Percentiles rank a stretch among this genome's conserved stretches.
phyloP scores from a whole-genome alignment of 2,888 invertebrate species.

The Stomorhina lunata region DNA sequence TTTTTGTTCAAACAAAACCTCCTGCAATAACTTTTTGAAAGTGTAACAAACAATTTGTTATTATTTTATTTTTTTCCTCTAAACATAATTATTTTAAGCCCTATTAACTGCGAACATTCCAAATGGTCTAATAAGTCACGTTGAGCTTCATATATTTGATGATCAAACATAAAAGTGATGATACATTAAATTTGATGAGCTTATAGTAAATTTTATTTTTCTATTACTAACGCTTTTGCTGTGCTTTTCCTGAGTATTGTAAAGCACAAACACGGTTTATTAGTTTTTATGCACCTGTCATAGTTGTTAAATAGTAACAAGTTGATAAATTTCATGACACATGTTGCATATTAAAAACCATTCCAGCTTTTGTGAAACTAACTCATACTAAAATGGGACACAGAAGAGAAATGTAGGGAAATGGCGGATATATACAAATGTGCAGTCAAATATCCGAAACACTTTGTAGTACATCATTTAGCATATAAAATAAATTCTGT shows the following conservation, averaged over 20 bases:
- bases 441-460: slow-evolving; percentile 3
- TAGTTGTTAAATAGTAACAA: slow-evolving; percentile 60
- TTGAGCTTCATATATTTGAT: slow-evolving; percentile 36
- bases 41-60: not conserved
- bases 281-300: slow-evolving; percentile 62
- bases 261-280: slow-evolving; percentile 34
- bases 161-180: slow-evolving; percentile 31
- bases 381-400: not conserved
- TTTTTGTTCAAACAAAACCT: too few relatives aligned
- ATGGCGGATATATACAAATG: not conserved
- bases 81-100: slow-evolving; percentile 18
- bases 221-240: not conserved
- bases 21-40: too few relatives aligned
- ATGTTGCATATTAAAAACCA: slow-evolving; percentile 51
- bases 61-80: not conserved
- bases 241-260: too few relatives aligned
- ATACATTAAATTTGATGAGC: slow-evolving; percentile 57
- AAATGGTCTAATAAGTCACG: slow-evolving; percentile 38
- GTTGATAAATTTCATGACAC: slow-evolving; percentile 57
- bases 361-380: not conserved
- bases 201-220: not conserved
- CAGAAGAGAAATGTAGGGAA: not conserved
- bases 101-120: not conserved
- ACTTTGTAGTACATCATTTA: slow-evolving; percentile 44
- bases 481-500: slow-evolving; percentile 14